phyloP scores from a whole-genome alignment of 2,113 vertebrate species.

The Barbus barbus region DNA sequence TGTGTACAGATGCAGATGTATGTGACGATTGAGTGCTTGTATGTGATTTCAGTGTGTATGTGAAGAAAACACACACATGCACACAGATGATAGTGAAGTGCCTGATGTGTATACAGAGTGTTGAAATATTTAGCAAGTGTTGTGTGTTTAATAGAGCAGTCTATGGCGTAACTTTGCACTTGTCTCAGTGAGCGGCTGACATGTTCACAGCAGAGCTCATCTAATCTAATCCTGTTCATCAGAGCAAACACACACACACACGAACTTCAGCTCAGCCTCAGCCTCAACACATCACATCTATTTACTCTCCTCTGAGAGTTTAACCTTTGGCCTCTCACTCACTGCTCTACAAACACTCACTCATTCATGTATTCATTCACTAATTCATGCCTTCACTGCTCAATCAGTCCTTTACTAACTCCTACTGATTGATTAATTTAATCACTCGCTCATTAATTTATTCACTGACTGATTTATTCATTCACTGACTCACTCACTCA shows the following conservation, averaged over 20 bases:
- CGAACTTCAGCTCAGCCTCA: not conserved
- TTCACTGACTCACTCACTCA: not conserved
- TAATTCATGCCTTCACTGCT: not conserved
- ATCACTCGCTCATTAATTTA: not conserved
- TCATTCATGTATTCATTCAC: not conserved
- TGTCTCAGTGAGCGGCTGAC: not conserved
- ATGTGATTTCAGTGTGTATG: not conserved
- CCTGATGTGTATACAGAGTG: not conserved
- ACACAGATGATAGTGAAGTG: not conserved
- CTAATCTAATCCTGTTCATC: slow-evolving; percentile 14
- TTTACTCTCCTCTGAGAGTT: slow-evolving; percentile 1
- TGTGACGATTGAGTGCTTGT: not conserved
- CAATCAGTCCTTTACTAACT: not conserved
- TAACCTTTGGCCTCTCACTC: not conserved
- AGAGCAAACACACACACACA: slow-evolving; percentile 6
- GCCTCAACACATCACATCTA: not conserved
- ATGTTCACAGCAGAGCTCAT: not conserved
- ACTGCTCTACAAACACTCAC: not conserved
- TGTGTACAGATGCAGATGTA: not conserved
- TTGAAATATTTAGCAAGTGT: not conserved
- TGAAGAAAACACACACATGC: slow-evolving; percentile 10
- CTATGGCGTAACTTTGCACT: not conserved
- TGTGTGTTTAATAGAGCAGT: not conserved
- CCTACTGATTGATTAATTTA: not conserved
- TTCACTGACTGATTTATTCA: not conserved